Percentiles rank a stretch among this genome's conserved stretches.
Conservation (phyloP, 2,113 vertebrate genomes). For the Epinephelus moara region DNA sequence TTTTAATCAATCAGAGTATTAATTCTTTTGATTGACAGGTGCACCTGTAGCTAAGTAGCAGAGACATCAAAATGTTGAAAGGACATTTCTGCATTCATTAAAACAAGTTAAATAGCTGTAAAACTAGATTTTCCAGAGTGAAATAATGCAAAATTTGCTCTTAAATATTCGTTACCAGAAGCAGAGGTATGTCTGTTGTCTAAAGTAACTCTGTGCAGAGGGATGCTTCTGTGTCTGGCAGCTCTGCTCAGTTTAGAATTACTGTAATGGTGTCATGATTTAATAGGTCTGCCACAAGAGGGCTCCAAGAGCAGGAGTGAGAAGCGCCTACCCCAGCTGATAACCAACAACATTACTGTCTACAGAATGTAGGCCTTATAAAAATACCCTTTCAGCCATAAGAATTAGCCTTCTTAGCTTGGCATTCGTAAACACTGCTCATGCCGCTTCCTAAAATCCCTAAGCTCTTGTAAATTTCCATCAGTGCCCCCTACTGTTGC, state of each 20-base stretch:
- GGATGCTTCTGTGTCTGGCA: not conserved
- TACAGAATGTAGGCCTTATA: conserved; percentile 65
- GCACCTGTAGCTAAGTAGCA: not conserved
- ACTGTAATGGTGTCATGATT: conserved; percentile 18
- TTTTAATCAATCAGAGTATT: not conserved
- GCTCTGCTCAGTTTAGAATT: not conserved
- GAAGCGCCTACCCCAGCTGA: conserved; percentile 14
- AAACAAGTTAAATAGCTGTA: not conserved
- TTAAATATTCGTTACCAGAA: not conserved
- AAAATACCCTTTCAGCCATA: conserved; percentile 70
- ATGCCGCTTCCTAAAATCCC: conserved; percentile 72
- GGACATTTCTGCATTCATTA: not conserved
- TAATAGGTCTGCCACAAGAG: conserved; percentile 61
- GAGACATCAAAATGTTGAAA: not conserved
- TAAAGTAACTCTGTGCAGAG: not conserved
- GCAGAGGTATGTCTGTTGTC: not conserved
- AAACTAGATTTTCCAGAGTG: not conserved
- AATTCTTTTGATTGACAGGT: not conserved
- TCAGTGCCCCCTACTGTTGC: conserved; percentile 67
- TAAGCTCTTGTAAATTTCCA: conserved; percentile 78
- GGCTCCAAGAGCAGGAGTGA: conserved; percentile 53
- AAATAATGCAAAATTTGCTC: not conserved
- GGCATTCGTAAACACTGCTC: conserved; percentile 73
- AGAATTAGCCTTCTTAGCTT: conserved; percentile 76
- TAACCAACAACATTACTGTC: conserved; percentile 50